phyloP scores from a whole-genome alignment of 2,888 invertebrate species.

The Lagria hirta region DNA sequence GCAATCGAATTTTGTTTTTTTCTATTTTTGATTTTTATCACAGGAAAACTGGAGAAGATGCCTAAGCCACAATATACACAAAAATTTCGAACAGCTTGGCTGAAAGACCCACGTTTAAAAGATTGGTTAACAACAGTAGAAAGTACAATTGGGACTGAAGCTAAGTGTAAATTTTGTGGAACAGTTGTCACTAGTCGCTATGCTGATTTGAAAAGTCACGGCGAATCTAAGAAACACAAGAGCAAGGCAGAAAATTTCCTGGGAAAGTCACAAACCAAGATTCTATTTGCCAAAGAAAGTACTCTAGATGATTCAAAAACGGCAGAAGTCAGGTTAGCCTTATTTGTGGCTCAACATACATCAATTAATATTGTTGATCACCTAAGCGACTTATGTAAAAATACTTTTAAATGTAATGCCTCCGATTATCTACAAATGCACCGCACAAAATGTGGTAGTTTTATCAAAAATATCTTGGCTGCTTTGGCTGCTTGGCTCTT shows the following conservation, averaged over 20 bases:
- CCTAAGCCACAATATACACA: slow-evolving; percentile 17
- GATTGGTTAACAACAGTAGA: slow-evolving; percentile 22
- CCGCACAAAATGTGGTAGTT: slow-evolving; percentile 24
- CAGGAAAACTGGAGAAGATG: too few relatives aligned
- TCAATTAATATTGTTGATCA: slow-evolving; percentile 17
- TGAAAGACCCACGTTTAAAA: slow-evolving; percentile 25
- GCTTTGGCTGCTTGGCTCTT: too few relatives aligned
- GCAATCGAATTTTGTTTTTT: too few relatives aligned
- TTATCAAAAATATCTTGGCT: slow-evolving; percentile 31
- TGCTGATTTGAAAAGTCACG: slow-evolving; percentile 20
- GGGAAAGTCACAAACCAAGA: slow-evolving; percentile 5
- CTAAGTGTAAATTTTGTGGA: slow-evolving; percentile 26
- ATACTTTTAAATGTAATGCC: slow-evolving; percentile 17
- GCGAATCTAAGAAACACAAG: slow-evolving; percentile 22
- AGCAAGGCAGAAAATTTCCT: slow-evolving; percentile 10
- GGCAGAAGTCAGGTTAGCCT: slow-evolving; percentile 12
- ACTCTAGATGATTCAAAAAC: slow-evolving; percentile 5
- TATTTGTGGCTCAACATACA: slow-evolving; percentile 17
- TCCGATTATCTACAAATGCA: slow-evolving; percentile 25
- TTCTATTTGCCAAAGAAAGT: slow-evolving; percentile 7
- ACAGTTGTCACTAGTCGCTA: slow-evolving; percentile 13
- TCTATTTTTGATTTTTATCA: neutral
- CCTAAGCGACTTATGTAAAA: slow-evolving; percentile 17
- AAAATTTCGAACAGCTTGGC: slow-evolving; percentile 19
- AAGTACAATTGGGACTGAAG: slow-evolving; percentile 14